phyloP scores from a whole-genome alignment of 2,888 invertebrate species.

The Parascotia fuliginaria region DNA sequence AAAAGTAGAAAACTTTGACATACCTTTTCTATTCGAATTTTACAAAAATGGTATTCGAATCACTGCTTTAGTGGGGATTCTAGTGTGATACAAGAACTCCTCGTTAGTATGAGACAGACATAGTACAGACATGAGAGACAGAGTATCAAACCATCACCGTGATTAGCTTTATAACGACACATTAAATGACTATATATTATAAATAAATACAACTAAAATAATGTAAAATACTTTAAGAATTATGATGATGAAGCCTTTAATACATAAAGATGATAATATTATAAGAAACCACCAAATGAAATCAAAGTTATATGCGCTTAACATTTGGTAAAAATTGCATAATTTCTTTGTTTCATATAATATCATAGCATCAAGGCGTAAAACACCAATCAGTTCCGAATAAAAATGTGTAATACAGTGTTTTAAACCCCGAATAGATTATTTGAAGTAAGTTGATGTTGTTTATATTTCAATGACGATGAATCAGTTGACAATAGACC shows the following conservation, averaged over 20 bases:
- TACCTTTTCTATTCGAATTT: background rate
- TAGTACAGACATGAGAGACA: conserved; percentile 58
- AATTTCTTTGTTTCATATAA: background rate
- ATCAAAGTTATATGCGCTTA: too few relatives aligned
- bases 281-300: too few relatives aligned
- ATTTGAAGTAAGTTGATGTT: conserved; percentile 28
- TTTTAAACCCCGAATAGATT: conserved; percentile 32
- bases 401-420: background rate
- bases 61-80: conserved; percentile 33
- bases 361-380: conserved; percentile 23
- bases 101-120: conserved; percentile 46
- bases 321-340: too few relatives aligned
- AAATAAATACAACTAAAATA: conserved; percentile 24
- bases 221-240: conserved; percentile 22
- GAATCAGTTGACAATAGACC: conserved; percentile 52
- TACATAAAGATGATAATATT: background rate
- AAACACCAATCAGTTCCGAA: conserved; percentile 13
- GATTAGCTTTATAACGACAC: conserved; percentile 61
- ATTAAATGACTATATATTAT: conserved; percentile 38
- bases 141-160: conserved; percentile 85
- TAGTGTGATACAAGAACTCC: conserved; percentile 27
- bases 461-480: conserved; percentile 27
- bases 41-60: background rate
- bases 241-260: conserved; percentile 27
- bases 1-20: background rate